phyloP scores from a whole-genome alignment of 1,140 invertebrate genomes.

The Nephila pilipes region DNA sequence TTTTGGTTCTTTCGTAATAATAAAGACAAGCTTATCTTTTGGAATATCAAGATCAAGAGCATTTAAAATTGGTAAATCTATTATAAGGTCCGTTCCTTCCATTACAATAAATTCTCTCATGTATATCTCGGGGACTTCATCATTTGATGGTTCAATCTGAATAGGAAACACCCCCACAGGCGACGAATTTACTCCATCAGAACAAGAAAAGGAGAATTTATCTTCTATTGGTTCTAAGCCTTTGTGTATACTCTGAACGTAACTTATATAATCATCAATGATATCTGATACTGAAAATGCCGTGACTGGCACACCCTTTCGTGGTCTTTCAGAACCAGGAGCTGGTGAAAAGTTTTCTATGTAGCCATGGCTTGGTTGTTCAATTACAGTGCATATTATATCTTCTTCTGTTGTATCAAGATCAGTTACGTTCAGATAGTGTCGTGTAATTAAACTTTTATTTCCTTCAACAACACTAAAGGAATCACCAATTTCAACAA shows the following conservation, averaged over 20 bases:
- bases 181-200: slow-evolving; percentile 81
- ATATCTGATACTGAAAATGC: slow-evolving; percentile 81
- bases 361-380: slow-evolving; percentile 81
- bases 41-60: slow-evolving; percentile 82
- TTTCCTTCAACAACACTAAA: slow-evolving; percentile 81
- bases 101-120: slow-evolving; percentile 81
- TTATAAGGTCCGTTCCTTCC: slow-evolving; percentile 81
- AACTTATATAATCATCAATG: slow-evolving; percentile 80
- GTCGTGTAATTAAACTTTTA: slow-evolving; percentile 79
- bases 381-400: slow-evolving; percentile 81
- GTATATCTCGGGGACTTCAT: slow-evolving; percentile 81
- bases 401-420: slow-evolving; percentile 80
- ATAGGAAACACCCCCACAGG: slow-evolving; percentile 79
- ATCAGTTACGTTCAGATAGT: slow-evolving; percentile 81
- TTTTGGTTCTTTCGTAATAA: slow-evolving; percentile 80
- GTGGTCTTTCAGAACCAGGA: slow-evolving; percentile 80
- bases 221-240: slow-evolving; percentile 81
- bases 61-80: slow-evolving; percentile 81
- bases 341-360: slow-evolving; percentile 81
- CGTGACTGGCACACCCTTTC: slow-evolving; percentile 80
- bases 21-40: slow-evolving; percentile 80
- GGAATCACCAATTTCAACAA: slow-evolving; percentile 69
- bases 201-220: slow-evolving; percentile 80
- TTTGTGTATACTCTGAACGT: slow-evolving; percentile 82
- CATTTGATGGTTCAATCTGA: slow-evolving; percentile 81